Evolutionary conservation across 37 sponge, comb jelly and placozoan genomes (phyloP), one percentile per base, ranked within the genome.

Genomic region (Dysidea cf. avara): DNA sequence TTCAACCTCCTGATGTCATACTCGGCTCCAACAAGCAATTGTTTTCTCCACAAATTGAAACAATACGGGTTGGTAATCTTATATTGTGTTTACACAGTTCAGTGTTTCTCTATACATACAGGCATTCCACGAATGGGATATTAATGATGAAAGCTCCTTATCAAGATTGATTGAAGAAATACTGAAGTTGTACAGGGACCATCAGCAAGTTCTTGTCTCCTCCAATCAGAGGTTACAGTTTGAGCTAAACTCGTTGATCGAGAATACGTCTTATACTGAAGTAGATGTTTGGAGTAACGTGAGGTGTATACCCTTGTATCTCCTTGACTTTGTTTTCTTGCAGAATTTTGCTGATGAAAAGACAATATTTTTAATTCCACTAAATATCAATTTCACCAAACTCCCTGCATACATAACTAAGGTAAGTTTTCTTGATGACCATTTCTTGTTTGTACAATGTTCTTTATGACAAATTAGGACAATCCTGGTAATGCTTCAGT

Each of bases 1-100:
- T 58, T 31, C 66, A 61, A 3, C 87, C 94, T 9, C 94, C 94
- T 2, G 94, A 93, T 58, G 60, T 93, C 28, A 66, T 93, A 20
- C 86, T 89, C 49, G 66, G 79, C 40, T 25, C 62, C 28, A 61
- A 81, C n/a, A 79, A 88, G 39, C 79, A 88, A 7, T 3, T 28
- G 16, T 91, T 91, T 59, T 64, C 50, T 18, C 92, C 92, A 24
- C 34, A 86, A 17, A 61, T 83, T 18, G 84, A 91, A 18, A 49
- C 82, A 24, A 75, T 91, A 21, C 20, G 54, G 13, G 91, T 85
- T 65, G 39, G 71, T 25, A 16, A 24, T 2, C 18, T 7, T n/a
- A n/a, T n/a, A n/a, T n/a, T n/a, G 3, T 25, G 56, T 25, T 3
- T 5, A 25, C 56, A 2, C 2, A 2, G 56, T 25, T 25, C 25